A percentile compares a stretch with the other conserved stretches of the same genome.
Evolutionary conservation across 2,113 vertebrate genomes (phyloP).

Genomic region (Pomatostomus ruficeps): DNA sequence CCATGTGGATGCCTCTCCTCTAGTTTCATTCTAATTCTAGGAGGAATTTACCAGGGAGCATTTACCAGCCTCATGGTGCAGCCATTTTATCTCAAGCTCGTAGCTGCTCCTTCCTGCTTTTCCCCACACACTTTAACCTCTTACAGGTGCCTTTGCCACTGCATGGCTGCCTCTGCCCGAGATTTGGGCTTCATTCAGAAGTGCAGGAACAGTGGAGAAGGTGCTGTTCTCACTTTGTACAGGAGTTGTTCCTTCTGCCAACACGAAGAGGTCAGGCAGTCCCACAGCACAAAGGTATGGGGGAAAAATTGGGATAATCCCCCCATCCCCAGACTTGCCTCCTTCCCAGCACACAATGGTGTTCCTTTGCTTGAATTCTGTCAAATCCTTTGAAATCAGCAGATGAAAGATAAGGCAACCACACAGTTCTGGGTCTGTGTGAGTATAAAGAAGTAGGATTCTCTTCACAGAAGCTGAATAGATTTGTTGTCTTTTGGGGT

Average conservation of each 20-base stretch:
- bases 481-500: background rate
- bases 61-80: background rate
- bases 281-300: background rate
- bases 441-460: background rate
- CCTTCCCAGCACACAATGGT: fast-evolving
- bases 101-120: background rate
- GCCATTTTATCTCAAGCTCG: background rate
- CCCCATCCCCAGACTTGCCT: background rate
- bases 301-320: background rate
- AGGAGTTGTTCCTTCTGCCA: background rate
- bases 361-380: background rate
- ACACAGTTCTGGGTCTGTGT: background rate
- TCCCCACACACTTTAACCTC: background rate
- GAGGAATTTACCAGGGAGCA: background rate
- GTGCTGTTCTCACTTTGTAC: background rate
- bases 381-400: background rate
- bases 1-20: background rate
- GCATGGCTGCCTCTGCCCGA: background rate
- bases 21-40: background rate
- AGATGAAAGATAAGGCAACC: background rate
- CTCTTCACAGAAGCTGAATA: background rate
- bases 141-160: background rate
- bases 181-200: background rate
- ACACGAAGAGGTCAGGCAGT: background rate
- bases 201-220: background rate